Base-by-base conservation (phyloP, 64 coral and sea anemone genomes). In the Porites australiensis region DNA sequence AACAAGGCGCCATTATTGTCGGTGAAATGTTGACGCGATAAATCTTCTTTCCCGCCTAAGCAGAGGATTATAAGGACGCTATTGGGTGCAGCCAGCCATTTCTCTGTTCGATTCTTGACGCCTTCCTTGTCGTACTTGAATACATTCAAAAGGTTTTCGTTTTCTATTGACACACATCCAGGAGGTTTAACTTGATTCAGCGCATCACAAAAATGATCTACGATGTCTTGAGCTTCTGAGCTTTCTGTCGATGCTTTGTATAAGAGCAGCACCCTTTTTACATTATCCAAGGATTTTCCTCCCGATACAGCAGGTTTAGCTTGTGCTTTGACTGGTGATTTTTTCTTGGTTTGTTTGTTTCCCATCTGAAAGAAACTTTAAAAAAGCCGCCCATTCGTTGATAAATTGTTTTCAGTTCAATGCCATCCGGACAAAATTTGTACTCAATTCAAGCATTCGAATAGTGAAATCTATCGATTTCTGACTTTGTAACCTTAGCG, bases 131-230 rank as follows among this genome's bases (percentile, higher is more conserved):
- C 47, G 0, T 84, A 46, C 51, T 65, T 63, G 8, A 37, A 84
- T 52, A 84, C 50, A 67, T 84, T 47, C 19, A 84, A 45, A 52
- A 46, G 62, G 81, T 84, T 84, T 84, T 20, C 10, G 6, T 19
- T 52, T 68, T 64, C 64, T 0, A 84, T 23, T 6, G 62, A 62
- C 63, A 84, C 63, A 69, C 81, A 84, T 8, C 81, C 81, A 50
- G 62, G 37, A n/a, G 81, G 81, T 18, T 84, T 84, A 1, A 64
- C 81, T 48, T 84, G 81, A 46, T 84, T 84, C 16, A 84, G 44
- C 2, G 46, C 81, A n/a, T 68, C 62, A 19, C 64, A 84, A 37
- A 84, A 50, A 84, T 22, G 49, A 9, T 52, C n/a, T 18, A 84
- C 37, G 19, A 84, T 68, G 4, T 68, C 62, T 5, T 46, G 22